A percentile compares a stretch with the other conserved stretches of the same genome.
Evolutionary conservation across 2,888 invertebrate species (phyloP).

Genomic region (Phlogophora meticulosa): DNA sequence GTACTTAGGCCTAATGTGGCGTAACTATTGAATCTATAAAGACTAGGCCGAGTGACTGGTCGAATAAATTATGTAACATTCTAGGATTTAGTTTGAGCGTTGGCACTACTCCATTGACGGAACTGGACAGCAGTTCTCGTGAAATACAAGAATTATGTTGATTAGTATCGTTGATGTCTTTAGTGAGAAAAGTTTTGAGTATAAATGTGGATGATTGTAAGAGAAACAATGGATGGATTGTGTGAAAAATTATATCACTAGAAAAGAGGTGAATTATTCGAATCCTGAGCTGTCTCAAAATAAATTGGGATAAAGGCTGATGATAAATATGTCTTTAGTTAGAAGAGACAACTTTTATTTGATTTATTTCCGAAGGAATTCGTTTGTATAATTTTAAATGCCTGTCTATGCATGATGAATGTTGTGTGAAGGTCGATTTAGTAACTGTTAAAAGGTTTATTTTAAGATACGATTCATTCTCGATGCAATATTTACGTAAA

Average conservation of each 20-base stretch:
- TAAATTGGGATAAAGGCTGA: no score
- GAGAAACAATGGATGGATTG: no score
- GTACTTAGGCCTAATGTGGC: slow-evolving; percentile 8
- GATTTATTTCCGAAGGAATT: no score
- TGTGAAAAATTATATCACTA: neutral
- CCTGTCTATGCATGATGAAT: neutral
- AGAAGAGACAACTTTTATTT: no score
- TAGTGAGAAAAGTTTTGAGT: neutral
- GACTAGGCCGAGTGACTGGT: neutral
- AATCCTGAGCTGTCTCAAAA: neutral
- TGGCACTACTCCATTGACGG: neutral
- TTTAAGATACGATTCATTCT: slow-evolving; percentile 17
- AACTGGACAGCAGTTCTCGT: no score
- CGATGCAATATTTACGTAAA: slow-evolving; percentile 37
- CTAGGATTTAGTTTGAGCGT: neutral
- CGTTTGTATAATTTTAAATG: neutral
- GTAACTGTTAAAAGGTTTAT: neutral
- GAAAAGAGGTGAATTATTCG: slow-evolving; percentile 4
- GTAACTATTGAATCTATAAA: slow-evolving; percentile 32
- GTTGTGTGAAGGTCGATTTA: slow-evolving; percentile 4
- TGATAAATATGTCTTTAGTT: no score
- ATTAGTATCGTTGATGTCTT: slow-evolving; percentile 15
- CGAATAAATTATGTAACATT: slow-evolving; percentile 32
- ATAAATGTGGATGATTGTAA: no score
- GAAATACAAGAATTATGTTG: neutral